Percentiles rank a stretch among this genome's conserved stretches.
Conservation (phyloP, 2,888 invertebrate genomes). For the Oegoconia quadripuncta region DNA sequence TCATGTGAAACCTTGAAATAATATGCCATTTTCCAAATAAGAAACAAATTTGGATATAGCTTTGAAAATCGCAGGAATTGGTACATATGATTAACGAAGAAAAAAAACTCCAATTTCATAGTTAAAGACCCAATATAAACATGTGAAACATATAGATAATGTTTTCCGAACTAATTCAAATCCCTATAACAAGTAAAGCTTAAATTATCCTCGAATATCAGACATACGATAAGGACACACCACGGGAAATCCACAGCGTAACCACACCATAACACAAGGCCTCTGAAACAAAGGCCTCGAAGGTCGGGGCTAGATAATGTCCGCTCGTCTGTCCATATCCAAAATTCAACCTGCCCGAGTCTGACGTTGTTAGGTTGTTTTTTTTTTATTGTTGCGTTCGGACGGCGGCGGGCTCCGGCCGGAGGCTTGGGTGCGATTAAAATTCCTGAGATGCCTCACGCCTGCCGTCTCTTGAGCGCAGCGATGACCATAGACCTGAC, state of each 20-base stretch:
- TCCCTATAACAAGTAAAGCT: too few species aligned
- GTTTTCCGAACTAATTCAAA: too few species aligned
- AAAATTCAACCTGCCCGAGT: slow-evolving; percentile 56
- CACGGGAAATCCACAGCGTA: not conserved
- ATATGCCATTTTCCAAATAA: too few species aligned
- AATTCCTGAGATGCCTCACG: slow-evolving; percentile 74
- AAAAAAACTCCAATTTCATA: too few species aligned
- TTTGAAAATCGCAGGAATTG: too few species aligned
- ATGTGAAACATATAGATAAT: too few species aligned
- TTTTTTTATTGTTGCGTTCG: slow-evolving; percentile 60
- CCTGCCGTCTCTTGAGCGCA: slow-evolving; percentile 53
- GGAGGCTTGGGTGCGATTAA: slow-evolving; percentile 73
- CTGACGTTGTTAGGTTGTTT: slow-evolving; percentile 21
- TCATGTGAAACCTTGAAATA: too few species aligned
- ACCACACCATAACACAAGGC: slow-evolving; percentile 13
- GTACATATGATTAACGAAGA: too few species aligned
- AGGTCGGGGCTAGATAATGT: slow-evolving; percentile 48
- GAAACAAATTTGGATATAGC: too few species aligned
- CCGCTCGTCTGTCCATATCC: slow-evolving; percentile 46
- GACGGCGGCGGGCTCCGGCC: slow-evolving; percentile 41
- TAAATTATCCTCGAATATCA: slow-evolving; percentile 23
- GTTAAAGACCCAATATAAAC: too few species aligned
- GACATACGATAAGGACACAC: slow-evolving; percentile 9
- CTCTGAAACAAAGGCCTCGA: slow-evolving; percentile 33
- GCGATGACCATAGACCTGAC: slow-evolving; percentile 45